Evolutionary conservation across 2,797 vertebrate species (phyloP).

Genomic region (Anguilla megastoma): DNA sequence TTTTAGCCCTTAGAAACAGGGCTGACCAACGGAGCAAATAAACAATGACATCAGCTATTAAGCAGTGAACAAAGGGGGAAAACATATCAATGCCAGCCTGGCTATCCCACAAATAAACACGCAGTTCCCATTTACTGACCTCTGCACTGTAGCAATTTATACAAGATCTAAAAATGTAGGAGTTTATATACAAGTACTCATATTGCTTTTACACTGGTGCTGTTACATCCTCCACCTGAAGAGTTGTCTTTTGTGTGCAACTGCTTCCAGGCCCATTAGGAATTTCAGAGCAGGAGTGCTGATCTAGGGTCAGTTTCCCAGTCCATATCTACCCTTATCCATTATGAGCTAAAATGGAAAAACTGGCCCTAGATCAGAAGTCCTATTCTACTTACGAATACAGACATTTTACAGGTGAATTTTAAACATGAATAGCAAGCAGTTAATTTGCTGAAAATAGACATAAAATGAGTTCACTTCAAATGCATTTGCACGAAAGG

Average conservation of each 20-base stretch:
- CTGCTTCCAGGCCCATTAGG: background rate
- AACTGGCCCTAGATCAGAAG: background rate
- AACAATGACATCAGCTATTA: background rate
- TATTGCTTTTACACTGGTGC: background rate
- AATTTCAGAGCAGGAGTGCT: background rate
- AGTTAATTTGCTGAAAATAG: background rate
- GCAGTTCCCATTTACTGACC: constrained; percentile 34
- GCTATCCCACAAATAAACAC: background rate
- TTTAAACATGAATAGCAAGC: background rate
- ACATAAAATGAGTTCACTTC: background rate
- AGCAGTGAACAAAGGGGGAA: background rate
- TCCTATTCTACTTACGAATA: background rate
- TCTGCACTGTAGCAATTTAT: background rate
- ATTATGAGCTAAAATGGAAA: background rate
- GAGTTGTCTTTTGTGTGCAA: background rate
- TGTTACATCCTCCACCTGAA: background rate
- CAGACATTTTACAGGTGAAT: background rate
- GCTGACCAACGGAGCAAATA: background rate
- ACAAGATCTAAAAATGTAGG: background rate
- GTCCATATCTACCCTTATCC: background rate
- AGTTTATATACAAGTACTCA: constrained; percentile 30
- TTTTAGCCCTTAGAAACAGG: constrained; percentile 20
- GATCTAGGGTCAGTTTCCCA: background rate
- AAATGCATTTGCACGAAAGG: background rate
- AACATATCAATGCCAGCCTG: background rate